Percentiles rank a stretch among this genome's conserved stretches.
Conservation (phyloP, 2,797 vertebrate species). For the Muscicapa comitata region DNA sequence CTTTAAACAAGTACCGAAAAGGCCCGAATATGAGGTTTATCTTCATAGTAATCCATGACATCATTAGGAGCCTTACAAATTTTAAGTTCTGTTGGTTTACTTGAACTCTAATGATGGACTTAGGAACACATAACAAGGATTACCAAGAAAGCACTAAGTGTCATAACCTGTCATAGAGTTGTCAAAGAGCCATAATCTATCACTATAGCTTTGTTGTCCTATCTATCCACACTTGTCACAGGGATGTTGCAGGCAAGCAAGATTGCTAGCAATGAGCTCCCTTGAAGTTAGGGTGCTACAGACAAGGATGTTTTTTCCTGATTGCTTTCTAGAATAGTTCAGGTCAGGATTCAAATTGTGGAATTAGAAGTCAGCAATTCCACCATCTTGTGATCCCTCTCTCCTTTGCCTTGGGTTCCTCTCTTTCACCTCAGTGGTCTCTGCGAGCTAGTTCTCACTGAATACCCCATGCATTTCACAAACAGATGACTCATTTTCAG, state of each 20-base stretch:
- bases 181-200: background rate
- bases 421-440: background rate
- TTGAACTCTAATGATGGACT: background rate
- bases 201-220: background rate
- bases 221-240: background rate
- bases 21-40: background rate
- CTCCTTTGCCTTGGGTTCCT: background rate
- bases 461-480: background rate
- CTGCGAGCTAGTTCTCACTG: background rate
- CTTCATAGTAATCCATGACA: background rate
- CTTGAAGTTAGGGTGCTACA: background rate
- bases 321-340: background rate
- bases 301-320: background rate
- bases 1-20: background rate
- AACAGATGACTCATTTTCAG: background rate
- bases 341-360: background rate
- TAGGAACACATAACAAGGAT: background rate
- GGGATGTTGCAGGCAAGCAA: background rate
- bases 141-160: background rate
- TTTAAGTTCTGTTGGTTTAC: background rate
- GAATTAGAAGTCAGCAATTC: background rate
- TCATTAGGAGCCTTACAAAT: background rate
- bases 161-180: background rate
- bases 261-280: background rate
- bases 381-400: background rate